A percentile compares a stretch with the other conserved stretches of the same genome.
Evolutionary conservation across 2,113 vertebrate genomes (phyloP).

Genomic region (Corythornis cristatus): DNA sequence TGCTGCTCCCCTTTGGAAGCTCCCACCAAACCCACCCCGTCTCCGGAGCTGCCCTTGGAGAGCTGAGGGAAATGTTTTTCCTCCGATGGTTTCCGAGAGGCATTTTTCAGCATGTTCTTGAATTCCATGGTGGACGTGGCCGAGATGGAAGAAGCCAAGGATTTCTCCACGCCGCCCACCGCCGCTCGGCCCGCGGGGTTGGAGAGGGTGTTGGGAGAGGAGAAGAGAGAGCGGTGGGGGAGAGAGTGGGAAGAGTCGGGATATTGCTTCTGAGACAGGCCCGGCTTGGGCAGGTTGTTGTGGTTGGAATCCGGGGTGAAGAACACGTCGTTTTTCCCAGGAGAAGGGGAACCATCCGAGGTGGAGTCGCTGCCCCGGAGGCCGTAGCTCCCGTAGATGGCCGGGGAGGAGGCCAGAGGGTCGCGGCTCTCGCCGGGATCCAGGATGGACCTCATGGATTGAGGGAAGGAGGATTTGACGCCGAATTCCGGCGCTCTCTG

Average conservation of each 20-base stretch:
- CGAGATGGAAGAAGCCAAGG: constrained; percentile 70
- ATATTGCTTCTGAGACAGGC: constrained; percentile 75
- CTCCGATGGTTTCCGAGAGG: constrained; percentile 78
- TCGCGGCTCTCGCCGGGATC: constrained; percentile 74
- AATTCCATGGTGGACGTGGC: constrained; percentile 82
- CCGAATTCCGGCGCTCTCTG: constrained; percentile 73
- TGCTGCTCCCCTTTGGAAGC: constrained; percentile 34
- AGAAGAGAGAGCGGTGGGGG: constrained; percentile 74
- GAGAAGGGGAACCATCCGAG: constrained; percentile 69
- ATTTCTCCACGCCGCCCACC: constrained; percentile 59
- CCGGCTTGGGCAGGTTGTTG: constrained; percentile 61
- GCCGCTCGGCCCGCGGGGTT: constrained; percentile 45
- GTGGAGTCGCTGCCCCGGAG: constrained; percentile 69
- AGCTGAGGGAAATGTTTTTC: constrained; percentile 76
- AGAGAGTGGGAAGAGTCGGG: constrained; percentile 73
- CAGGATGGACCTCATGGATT: constrained; percentile 68
- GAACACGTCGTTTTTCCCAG: constrained; percentile 77
- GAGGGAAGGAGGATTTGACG: constrained; percentile 70
- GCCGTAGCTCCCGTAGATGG: constrained; percentile 70
- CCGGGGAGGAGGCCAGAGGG: constrained; percentile 56
- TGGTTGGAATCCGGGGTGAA: constrained; percentile 78
- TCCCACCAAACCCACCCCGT: constrained; percentile 46
- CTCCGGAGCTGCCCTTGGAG: constrained; percentile 36
- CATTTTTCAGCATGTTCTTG: constrained; percentile 86
- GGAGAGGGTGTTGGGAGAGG: constrained; percentile 63